Conservation (phyloP, 1,140 invertebrate genomes). For the Drosophila trapezifrons region DNA sequence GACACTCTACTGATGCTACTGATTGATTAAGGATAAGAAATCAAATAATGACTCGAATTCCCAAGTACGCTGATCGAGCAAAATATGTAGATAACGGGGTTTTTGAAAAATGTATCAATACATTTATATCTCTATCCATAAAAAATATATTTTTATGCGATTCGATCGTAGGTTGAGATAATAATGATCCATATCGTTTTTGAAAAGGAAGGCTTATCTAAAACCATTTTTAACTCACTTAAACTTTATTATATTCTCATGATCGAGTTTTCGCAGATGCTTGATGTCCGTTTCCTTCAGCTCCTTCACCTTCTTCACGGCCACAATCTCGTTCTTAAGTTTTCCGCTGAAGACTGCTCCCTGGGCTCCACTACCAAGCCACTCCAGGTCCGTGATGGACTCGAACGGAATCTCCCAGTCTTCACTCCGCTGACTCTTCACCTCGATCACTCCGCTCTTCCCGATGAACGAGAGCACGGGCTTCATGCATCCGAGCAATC, state of each 20-base stretch:
- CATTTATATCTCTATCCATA: too few species aligned
- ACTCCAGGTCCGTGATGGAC: slow-evolving; percentile 94
- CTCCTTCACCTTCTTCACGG: slow-evolving; percentile 98
- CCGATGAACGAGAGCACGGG: slow-evolving; percentile 94
- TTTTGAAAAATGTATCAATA: too few species aligned
- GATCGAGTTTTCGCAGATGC: slow-evolving; percentile 96
- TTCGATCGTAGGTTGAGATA: too few species aligned
- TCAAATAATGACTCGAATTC: too few species aligned
- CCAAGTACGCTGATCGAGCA: too few species aligned
- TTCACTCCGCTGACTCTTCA: slow-evolving; percentile 86
- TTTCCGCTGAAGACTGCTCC: slow-evolving; percentile 97
- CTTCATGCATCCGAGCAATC: slow-evolving; percentile 93
- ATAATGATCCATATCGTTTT: not conserved
- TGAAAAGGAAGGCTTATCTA: not conserved
- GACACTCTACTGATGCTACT: too few species aligned
- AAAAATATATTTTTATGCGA: too few species aligned
- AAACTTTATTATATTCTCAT: slow-evolving; percentile 98
- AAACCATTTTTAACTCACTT: slow-evolving; percentile 86
- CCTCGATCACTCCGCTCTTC: slow-evolving; percentile 86
- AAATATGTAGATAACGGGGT: too few species aligned
- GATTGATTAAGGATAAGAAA: too few species aligned
- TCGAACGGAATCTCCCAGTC: slow-evolving; percentile 98
- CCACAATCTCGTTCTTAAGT: slow-evolving; percentile 93
- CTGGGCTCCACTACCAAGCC: slow-evolving; percentile 97
- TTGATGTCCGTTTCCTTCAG: slow-evolving; percentile 97